phyloP scores from a whole-genome alignment of 2,797 vertebrate genomes.

The Pelodytes ibericus region DNA sequence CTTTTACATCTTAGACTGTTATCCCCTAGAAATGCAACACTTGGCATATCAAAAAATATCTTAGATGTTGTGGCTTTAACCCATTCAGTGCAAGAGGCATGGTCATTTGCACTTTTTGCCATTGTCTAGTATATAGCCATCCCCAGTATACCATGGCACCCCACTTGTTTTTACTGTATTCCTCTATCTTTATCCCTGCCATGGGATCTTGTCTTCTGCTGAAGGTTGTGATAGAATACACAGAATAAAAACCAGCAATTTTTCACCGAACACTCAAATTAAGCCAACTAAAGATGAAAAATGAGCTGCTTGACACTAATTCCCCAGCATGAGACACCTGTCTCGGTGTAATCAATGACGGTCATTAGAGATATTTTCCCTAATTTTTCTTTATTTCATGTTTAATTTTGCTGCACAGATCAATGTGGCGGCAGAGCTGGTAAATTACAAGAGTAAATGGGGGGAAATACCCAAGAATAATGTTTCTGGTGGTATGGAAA shows the following conservation, averaged over 20 bases:
- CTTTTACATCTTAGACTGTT: too few species aligned
- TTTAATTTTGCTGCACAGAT: constrained; percentile 49
- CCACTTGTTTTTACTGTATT: too few species aligned
- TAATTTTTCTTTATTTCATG: constrained; percentile 56
- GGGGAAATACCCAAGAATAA: constrained; percentile 17
- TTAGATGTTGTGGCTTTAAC: too few species aligned
- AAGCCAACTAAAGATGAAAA: constrained; percentile 54
- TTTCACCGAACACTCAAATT: constrained; percentile 36
- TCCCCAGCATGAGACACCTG: constrained; percentile 54
- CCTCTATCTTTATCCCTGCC: neutral
- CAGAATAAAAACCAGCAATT: constrained; percentile 37
- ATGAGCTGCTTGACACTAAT: constrained; percentile 51
- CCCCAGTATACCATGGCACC: too few species aligned
- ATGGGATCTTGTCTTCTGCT: neutral
- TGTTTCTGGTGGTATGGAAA: constrained; percentile 19
- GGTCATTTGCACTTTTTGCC: too few species aligned
- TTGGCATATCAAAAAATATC: too few species aligned
- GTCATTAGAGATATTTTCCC: constrained; percentile 56
- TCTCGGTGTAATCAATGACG: constrained; percentile 51
- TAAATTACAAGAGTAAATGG: constrained; percentile 32
- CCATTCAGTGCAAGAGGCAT: too few species aligned
- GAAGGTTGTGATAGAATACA: constrained; percentile 17
- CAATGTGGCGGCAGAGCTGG: constrained; percentile 31
- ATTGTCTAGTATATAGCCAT: too few species aligned
- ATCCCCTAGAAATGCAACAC: too few species aligned